These are phyloP conservation scores for Mionectes macconnelli DNA, from an alignment of 2,113 vertebrate genomes.

Conservation along the genomic window DNA sequence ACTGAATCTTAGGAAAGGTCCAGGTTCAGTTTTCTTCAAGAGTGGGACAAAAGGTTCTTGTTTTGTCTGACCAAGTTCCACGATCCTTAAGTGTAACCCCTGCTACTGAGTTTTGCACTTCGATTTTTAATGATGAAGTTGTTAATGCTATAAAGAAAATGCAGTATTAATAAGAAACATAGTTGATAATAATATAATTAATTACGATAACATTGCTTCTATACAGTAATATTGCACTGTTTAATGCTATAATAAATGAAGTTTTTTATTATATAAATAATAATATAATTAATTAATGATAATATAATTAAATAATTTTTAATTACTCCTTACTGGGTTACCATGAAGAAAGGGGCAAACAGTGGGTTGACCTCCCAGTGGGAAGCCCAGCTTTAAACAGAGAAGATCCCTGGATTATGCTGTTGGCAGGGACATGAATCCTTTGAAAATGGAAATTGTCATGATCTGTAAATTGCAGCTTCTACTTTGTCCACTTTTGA, in stretches of 20 bases:
- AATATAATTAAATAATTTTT: not conserved
- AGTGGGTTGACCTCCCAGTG: not conserved
- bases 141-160: not conserved
- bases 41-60: not conserved
- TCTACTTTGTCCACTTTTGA: not conserved
- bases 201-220: not conserved
- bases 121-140: not conserved
- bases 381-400: not conserved
- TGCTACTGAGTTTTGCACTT: not conserved
- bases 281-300: not conserved
- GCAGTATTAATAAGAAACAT: not conserved
- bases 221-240: not conserved
- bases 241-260: not conserved
- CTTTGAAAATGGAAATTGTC: not conserved
- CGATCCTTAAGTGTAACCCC: not conserved
- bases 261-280: not conserved
- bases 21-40: not conserved
- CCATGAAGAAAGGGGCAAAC: not conserved
- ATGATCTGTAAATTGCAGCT: not conserved
- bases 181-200: not conserved
- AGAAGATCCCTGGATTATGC: not conserved
- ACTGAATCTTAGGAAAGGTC: not conserved
- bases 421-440: not conserved
- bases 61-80: not conserved
- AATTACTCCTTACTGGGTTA: not conserved